Conservation (phyloP, 2,888 invertebrate genomes). For the Patella depressa region DNA sequence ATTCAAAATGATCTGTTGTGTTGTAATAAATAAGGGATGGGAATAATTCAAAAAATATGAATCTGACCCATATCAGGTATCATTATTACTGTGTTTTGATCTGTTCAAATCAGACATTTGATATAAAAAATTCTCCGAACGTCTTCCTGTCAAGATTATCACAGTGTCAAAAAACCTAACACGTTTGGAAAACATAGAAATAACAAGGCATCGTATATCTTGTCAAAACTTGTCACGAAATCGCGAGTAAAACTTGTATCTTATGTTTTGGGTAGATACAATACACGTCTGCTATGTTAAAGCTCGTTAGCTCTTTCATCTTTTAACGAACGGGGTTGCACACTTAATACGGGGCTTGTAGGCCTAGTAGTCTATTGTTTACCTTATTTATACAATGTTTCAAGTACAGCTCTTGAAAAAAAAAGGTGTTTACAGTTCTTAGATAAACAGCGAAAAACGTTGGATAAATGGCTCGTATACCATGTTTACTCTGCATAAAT, state of each 20-base stretch:
- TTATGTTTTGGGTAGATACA: neutral
- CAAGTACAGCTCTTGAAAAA: neutral
- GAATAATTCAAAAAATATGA: too few relatives aligned
- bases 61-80: too few relatives aligned
- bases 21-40: too few relatives aligned
- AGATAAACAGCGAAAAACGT: too few relatives aligned
- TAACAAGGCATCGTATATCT: neutral
- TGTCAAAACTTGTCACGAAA: neutral
- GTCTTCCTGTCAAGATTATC: neutral
- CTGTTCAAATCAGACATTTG: too few relatives aligned
- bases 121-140: too few relatives aligned
- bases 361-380: neutral
- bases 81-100: too few relatives aligned
- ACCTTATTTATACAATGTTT: neutral
- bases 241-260: neutral
- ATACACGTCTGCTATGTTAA: neutral
- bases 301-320: neutral
- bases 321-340: conserved; percentile 4
- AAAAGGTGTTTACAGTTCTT: too few relatives aligned
- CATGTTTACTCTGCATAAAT: too few relatives aligned
- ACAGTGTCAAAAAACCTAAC: neutral
- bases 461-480: too few relatives aligned
- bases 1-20: too few relatives aligned
- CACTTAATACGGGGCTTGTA: too few relatives aligned
- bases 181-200: neutral